Percentiles rank a stretch among this genome's conserved stretches.
Conservation (phyloP, 23 tunicate species). For the Botrylloides violaceus region DNA sequence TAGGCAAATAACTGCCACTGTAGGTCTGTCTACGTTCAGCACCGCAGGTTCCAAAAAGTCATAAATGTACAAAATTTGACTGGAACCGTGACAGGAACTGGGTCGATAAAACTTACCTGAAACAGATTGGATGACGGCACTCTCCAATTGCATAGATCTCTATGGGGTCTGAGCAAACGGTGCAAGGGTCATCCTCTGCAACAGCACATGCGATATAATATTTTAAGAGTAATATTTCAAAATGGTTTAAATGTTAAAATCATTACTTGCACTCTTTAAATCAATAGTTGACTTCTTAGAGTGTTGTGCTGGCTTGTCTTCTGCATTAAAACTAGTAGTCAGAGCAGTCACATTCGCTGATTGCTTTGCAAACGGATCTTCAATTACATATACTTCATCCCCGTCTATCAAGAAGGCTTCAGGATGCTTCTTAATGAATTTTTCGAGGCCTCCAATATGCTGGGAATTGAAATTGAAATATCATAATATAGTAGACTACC, state of each 20-base stretch:
- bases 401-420: constrained; percentile 36
- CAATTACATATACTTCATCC: constrained; percentile 21
- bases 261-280: constrained; percentile 21
- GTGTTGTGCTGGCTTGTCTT: neutral
- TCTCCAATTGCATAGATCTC: constrained; percentile 46
- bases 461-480: constrained; percentile 23
- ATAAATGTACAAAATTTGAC: no score
- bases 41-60: no score
- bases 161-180: constrained; percentile 39
- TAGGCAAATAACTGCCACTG: no score
- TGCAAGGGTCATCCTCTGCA: constrained; percentile 29
- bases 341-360: neutral
- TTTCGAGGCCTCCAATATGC: constrained; percentile 42
- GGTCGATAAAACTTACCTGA: constrained; percentile 21
- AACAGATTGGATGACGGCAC: constrained; percentile 68
- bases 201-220: no score
- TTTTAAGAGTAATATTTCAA: no score
- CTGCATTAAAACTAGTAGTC: neutral
- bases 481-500: neutral
- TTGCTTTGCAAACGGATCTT: neutral
- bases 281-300: constrained; percentile 4
- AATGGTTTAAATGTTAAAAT: no score
- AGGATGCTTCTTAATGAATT: constrained; percentile 46
- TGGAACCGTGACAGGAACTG: no score
- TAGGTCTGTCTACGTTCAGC: no score